These are phyloP conservation scores for Lissonota sp. DNA, from an alignment of 2,888 invertebrate genomes.

Conservation along the genomic window DNA sequence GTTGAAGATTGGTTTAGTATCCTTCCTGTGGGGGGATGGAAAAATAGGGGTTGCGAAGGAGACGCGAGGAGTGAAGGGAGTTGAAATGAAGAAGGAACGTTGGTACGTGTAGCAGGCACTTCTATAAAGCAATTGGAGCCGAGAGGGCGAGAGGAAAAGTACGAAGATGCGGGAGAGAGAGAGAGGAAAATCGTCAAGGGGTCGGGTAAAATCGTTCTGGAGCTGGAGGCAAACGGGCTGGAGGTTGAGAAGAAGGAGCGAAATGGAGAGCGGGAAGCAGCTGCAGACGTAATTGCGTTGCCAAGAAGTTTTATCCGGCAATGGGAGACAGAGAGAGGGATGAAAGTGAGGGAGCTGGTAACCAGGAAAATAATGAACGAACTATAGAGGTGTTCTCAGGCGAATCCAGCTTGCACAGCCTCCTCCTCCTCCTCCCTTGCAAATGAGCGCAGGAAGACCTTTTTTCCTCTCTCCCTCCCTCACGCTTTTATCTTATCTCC, in stretches of 20 bases:
- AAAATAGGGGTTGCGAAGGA: conserved; percentile 26
- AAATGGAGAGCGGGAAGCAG: conserved; percentile 67
- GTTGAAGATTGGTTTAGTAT: conserved; percentile 61
- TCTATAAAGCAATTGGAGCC: conserved; percentile 50
- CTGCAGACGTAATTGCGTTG: conserved; percentile 82
- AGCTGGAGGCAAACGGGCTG: conserved; percentile 61
- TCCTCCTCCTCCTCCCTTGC: conserved; percentile 50
- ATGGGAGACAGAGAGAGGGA: conserved; percentile 25
- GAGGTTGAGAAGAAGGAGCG: conserved; percentile 57
- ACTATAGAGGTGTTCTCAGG: conserved; percentile 66
- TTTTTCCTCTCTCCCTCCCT: conserved; percentile 52
- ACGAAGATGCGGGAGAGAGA: conserved; percentile 41
- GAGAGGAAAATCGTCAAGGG: conserved; percentile 45
- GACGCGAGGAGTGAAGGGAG: conserved; percentile 16
- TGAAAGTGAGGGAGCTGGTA: conserved; percentile 75
- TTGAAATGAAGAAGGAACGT: conserved; percentile 55
- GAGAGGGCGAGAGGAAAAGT: conserved; percentile 42
- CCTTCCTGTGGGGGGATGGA: conserved; percentile 37
- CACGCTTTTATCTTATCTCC: conserved; percentile 13
- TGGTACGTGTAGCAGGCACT: conserved; percentile 55
- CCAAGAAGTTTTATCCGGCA: conserved; percentile 81
- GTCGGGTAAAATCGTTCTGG: conserved; percentile 56
- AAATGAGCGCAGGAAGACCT: conserved; percentile 64
- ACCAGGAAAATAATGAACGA: conserved; percentile 83
- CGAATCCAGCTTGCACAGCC: conserved; percentile 62